Evolutionary conservation across 2,113 vertebrate genomes (phyloP).

Genomic region (Takifugu flavidus): DNA sequence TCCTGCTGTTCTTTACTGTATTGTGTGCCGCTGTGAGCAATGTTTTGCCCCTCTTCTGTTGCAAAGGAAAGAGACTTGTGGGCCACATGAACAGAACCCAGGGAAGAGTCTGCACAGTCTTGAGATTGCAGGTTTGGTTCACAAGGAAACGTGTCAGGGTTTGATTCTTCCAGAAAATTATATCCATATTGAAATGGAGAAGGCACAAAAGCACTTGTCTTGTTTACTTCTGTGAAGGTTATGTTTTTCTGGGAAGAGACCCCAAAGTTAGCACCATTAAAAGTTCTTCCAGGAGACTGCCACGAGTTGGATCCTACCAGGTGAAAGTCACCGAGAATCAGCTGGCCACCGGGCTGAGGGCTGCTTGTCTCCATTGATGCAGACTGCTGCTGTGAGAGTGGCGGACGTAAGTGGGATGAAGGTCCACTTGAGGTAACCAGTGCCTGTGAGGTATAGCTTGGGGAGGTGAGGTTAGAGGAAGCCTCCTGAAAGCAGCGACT

Average conservation of each 20-base stretch:
- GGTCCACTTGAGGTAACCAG: slow-evolving; percentile 64
- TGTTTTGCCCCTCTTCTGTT: slow-evolving; percentile 75
- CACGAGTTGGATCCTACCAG: slow-evolving; percentile 76
- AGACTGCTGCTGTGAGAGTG: slow-evolving; percentile 68
- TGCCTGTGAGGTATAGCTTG: slow-evolving; percentile 88
- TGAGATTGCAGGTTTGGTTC: slow-evolving; percentile 69
- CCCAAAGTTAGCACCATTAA: slow-evolving; percentile 82
- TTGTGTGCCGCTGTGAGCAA: slow-evolving; percentile 59
- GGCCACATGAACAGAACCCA: slow-evolving; percentile 68
- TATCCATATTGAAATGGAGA: slow-evolving; percentile 82
- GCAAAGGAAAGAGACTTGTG: slow-evolving; percentile 79
- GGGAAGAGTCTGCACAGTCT: slow-evolving; percentile 70
- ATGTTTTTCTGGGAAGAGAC: slow-evolving; percentile 75
- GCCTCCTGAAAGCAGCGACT: slow-evolving; percentile 81
- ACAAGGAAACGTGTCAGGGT: slow-evolving; percentile 72
- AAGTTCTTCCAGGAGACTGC: slow-evolving; percentile 83
- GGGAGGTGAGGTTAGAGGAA: slow-evolving; percentile 77
- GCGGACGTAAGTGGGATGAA: slow-evolving; percentile 64
- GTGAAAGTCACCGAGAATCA: slow-evolving; percentile 82
- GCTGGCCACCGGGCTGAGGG: slow-evolving; percentile 72
- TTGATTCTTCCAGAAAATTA: slow-evolving; percentile 74
- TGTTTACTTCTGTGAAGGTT: slow-evolving; percentile 76
- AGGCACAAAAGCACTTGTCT: slow-evolving; percentile 66
- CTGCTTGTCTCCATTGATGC: slow-evolving; percentile 67
- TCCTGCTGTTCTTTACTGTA: slow-evolving; percentile 74